These are phyloP conservation scores for Cirrhinus molitorella DNA, from an alignment of 2,797 vertebrate species.

Conservation along the genomic window DNA sequence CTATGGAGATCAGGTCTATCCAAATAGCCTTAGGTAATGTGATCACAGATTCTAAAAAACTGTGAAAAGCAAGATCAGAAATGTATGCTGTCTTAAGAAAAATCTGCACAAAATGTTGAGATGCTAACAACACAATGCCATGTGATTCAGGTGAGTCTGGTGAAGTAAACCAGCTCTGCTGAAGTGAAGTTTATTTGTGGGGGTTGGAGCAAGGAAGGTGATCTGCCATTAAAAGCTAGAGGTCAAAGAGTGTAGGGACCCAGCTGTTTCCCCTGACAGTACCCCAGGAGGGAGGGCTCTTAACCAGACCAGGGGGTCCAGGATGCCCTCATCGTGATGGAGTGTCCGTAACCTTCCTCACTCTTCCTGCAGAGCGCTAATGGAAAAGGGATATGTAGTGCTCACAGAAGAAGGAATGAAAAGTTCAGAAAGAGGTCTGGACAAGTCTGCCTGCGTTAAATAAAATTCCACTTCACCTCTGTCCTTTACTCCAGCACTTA, in stretches of 20 bases:
- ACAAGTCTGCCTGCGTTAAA: conserved; percentile 11
- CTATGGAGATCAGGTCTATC: background rate
- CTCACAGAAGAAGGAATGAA: conserved; percentile 31
- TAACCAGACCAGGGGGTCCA: conserved; percentile 56
- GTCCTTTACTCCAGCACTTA: background rate
- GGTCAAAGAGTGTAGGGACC: conserved; percentile 50
- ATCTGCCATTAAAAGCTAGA: conserved; percentile 56
- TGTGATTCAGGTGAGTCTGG: conserved; percentile 38
- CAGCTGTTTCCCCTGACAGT: conserved; percentile 62
- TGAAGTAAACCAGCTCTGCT: conserved; percentile 27
- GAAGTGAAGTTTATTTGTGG: conserved; percentile 45
- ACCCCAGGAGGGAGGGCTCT: conserved; percentile 54
- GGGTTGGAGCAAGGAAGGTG: conserved; percentile 50
- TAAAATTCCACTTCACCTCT: background rate
- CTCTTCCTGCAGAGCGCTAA: conserved; percentile 49
- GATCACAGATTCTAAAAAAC: background rate
- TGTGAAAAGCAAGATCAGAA: background rate
- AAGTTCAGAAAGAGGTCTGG: conserved; percentile 35
- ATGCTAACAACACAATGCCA: background rate
- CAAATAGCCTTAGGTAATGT: background rate
- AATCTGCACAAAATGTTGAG: background rate
- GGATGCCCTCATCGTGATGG: conserved; percentile 11
- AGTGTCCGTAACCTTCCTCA: conserved; percentile 54
- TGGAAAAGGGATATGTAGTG: conserved; percentile 51
- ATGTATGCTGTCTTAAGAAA: background rate